phyloP scores from a whole-genome alignment of 2,113 vertebrate genomes.

The Coreoperca whiteheadi region DNA sequence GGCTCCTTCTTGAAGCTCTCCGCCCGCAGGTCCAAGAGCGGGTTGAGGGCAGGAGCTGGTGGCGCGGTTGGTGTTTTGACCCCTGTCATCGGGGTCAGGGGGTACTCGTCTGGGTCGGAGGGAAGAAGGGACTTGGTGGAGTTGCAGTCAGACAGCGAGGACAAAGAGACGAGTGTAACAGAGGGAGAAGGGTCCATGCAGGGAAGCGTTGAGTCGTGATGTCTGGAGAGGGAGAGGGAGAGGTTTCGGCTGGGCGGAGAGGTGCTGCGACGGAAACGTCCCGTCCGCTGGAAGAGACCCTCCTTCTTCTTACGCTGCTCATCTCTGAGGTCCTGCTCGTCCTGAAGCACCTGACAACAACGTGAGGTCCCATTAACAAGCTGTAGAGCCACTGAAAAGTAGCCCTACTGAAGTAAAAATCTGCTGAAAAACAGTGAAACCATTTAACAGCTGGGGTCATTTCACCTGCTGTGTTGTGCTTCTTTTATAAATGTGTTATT shows the following conservation, averaged over 20 bases:
- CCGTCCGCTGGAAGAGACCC: constrained; percentile 88
- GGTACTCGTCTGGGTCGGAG: constrained; percentile 88
- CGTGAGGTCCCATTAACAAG: neutral
- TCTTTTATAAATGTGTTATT: neutral
- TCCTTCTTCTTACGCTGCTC: constrained; percentile 90
- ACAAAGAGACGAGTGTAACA: constrained; percentile 90
- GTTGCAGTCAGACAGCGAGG: constrained; percentile 93
- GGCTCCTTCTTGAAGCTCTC: constrained; percentile 94
- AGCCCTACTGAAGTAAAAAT: neutral
- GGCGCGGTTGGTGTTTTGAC: constrained; percentile 50
- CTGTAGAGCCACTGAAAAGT: neutral
- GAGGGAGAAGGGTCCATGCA: constrained; percentile 85
- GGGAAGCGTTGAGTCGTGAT: constrained; percentile 74
- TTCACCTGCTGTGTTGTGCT: neutral
- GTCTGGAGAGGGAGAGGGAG: constrained; percentile 80
- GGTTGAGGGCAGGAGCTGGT: constrained; percentile 80
- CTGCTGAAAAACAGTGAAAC: neutral
- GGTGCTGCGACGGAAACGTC: constrained; percentile 86
- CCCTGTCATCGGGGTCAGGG: constrained; percentile 65
- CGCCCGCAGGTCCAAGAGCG: constrained; percentile 88
- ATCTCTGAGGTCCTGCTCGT: constrained; percentile 85
- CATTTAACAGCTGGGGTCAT: too few relatives aligned
- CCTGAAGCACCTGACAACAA: constrained; percentile 80
- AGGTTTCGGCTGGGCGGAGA: constrained; percentile 83
- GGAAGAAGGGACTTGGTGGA: constrained; percentile 92